A percentile compares a stretch with the other conserved stretches of the same genome.
phyloP scores from a whole-genome alignment of 2,797 vertebrate genomes.

The Chaenodraco wilsoni region DNA sequence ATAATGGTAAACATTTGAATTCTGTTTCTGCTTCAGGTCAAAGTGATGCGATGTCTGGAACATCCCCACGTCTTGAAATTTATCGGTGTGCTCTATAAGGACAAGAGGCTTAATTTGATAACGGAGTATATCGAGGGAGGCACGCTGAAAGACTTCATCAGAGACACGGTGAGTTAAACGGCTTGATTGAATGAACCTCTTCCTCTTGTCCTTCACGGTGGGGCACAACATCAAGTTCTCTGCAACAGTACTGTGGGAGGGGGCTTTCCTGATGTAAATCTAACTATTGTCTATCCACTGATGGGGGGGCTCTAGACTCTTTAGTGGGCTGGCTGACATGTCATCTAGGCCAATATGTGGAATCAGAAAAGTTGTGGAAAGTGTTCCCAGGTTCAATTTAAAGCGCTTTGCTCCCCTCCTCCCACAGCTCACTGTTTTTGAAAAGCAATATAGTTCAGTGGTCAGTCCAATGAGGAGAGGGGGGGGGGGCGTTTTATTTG shows the following conservation, averaged over 20 bases:
- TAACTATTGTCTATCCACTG: slow-evolving; percentile 26
- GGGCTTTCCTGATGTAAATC: slow-evolving; percentile 67
- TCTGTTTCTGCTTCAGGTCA: slow-evolving; percentile 83
- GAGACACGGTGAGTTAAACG: slow-evolving; percentile 85
- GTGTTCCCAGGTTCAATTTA: slow-evolving; percentile 74
- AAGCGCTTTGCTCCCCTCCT: slow-evolving; percentile 31
- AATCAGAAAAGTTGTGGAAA: slow-evolving; percentile 62
- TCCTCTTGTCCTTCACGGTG: slow-evolving; percentile 6
- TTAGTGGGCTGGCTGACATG: slow-evolving; percentile 48
- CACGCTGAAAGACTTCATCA: slow-evolving; percentile 93
- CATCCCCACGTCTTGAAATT: slow-evolving; percentile 94
- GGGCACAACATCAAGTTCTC: slow-evolving; percentile 36
- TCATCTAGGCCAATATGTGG: slow-evolving; percentile 35
- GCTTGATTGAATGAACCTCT: slow-evolving; percentile 28
- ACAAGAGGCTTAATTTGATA: slow-evolving; percentile 93
- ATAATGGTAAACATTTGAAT: background rate
- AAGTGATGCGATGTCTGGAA: slow-evolving; percentile 95
- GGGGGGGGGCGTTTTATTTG: background rate
- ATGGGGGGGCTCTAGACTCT: slow-evolving; percentile 35
- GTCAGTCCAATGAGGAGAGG: slow-evolving; percentile 11
- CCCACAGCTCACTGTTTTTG: slow-evolving; percentile 22
- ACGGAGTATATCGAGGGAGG: slow-evolving; percentile 95
- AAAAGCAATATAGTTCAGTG: slow-evolving; percentile 9
- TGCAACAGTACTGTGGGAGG: slow-evolving; percentile 33
- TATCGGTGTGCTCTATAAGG: slow-evolving; percentile 95